Conservation (phyloP, 2,113 vertebrate species). For the Rallus limicola region DNA sequence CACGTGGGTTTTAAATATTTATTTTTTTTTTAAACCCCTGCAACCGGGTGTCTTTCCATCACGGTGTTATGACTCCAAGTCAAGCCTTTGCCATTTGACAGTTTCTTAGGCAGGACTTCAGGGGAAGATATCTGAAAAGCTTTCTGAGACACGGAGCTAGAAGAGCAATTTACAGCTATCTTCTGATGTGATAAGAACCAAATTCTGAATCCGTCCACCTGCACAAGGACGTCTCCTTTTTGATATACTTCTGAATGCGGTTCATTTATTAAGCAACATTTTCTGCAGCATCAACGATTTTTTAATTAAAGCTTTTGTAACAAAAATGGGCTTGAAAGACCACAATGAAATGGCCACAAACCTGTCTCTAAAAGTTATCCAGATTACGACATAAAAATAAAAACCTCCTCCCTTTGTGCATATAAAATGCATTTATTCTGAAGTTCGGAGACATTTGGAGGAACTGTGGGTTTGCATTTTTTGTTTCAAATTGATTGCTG, state of each 20-base stretch:
- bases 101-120: not conserved
- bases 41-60: too few relatives aligned
- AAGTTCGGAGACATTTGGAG: not conserved
- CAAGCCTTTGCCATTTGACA: not conserved
- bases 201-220: not conserved
- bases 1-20: too few relatives aligned
- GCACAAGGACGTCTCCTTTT: not conserved
- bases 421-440: not conserved
- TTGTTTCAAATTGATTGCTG: not conserved
- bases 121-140: not conserved
- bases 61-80: not conserved
- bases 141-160: not conserved
- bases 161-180: not conserved
- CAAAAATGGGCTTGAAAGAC: not conserved
- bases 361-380: not conserved
- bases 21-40: too few relatives aligned
- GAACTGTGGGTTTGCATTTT: not conserved
- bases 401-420: not conserved
- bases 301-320: not conserved
- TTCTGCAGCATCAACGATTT: not conserved
- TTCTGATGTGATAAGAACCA: not conserved
- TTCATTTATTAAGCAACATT: not conserved
- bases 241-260: fast-evolving
- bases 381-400: not conserved
- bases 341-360: not conserved